Evolutionary conservation across 2,797 vertebrate species (phyloP).

Genomic region (Neosalanx taihuensis): DNA sequence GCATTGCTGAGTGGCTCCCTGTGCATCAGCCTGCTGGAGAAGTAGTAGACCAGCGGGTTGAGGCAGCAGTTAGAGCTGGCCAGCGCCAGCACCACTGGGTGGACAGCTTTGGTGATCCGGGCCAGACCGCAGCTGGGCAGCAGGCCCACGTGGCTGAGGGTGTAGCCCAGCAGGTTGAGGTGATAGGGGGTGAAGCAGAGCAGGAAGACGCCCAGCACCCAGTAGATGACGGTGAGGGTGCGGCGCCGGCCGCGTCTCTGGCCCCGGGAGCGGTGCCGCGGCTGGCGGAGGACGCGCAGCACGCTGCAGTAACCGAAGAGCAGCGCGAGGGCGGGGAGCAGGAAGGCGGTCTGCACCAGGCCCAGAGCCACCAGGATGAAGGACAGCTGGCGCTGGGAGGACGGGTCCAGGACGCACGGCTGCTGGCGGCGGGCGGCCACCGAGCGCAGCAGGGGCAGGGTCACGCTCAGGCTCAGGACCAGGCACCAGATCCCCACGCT

Average conservation of each 20-base stretch:
- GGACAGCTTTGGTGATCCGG: slow-evolving; percentile 54
- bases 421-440: slow-evolving; percentile 53
- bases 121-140: slow-evolving; percentile 61
- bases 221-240: slow-evolving; percentile 70
- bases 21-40: slow-evolving; percentile 61
- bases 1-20: slow-evolving; percentile 27
- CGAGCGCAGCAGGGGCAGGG: slow-evolving; percentile 56
- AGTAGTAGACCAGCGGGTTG: slow-evolving; percentile 35
- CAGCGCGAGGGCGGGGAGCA: slow-evolving; percentile 63
- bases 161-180: slow-evolving; percentile 70
- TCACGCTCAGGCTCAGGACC: slow-evolving; percentile 64
- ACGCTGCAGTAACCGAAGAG: slow-evolving; percentile 72
- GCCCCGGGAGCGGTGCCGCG: slow-evolving; percentile 37
- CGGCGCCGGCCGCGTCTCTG: slow-evolving; percentile 36
- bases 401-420: slow-evolving; percentile 66
- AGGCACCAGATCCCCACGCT: slow-evolving; percentile 69
- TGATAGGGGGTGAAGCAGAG: slow-evolving; percentile 75
- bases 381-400: slow-evolving; percentile 48
- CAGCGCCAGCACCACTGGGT: slow-evolving; percentile 65
- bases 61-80: slow-evolving; percentile 66
- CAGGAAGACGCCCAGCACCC: slow-evolving; percentile 69
- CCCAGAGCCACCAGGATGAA: slow-evolving; percentile 63
- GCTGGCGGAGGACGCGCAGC: slow-evolving; percentile 55
- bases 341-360: slow-evolving; percentile 59
- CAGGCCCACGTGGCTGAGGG: slow-evolving; percentile 64